A percentile compares a stretch with the other conserved stretches of the same genome.
These are phyloP conservation scores for Apotomis turbidana DNA, from an alignment of 2,888 invertebrate genomes.

Conservation along the genomic window DNA sequence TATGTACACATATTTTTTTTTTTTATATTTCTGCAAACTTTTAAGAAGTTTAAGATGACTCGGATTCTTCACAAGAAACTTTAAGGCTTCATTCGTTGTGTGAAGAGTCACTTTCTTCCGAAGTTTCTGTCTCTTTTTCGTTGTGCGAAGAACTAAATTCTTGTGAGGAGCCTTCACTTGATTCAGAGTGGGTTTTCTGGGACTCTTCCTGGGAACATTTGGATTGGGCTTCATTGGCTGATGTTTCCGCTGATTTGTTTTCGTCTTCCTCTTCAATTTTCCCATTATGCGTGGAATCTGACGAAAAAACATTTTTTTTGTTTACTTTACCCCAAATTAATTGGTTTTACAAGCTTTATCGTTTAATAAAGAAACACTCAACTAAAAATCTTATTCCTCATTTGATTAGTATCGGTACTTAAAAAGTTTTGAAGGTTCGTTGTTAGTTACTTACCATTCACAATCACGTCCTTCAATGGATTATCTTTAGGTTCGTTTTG, in stretches of 20 bases:
- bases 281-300: constrained; percentile 4
- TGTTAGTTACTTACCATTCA: constrained; percentile 1
- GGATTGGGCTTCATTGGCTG: background rate
- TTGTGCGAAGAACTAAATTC: background rate
- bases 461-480: too few relatives aligned
- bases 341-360: too few relatives aligned
- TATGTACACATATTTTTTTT: too few relatives aligned
- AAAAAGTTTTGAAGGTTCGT: background rate
- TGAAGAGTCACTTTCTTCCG: background rate
- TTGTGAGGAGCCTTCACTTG: background rate
- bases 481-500: too few relatives aligned
- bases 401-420: too few relatives aligned
- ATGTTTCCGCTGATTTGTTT: background rate
- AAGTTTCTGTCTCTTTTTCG: background rate
- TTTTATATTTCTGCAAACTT: background rate
- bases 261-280: constrained; percentile 2
- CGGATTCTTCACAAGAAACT: background rate
- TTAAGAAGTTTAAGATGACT: background rate
- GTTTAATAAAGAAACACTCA: too few relatives aligned
- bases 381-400: too few relatives aligned
- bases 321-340: too few relatives aligned
- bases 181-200: background rate
- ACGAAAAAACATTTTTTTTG: background rate
- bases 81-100: background rate
- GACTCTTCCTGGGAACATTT: constrained; percentile 1